Evolutionary conservation across 2,888 invertebrate genomes (phyloP), one percentile per base, ranked within the genome.

Genomic region (Argyra leucocephala): DNA sequence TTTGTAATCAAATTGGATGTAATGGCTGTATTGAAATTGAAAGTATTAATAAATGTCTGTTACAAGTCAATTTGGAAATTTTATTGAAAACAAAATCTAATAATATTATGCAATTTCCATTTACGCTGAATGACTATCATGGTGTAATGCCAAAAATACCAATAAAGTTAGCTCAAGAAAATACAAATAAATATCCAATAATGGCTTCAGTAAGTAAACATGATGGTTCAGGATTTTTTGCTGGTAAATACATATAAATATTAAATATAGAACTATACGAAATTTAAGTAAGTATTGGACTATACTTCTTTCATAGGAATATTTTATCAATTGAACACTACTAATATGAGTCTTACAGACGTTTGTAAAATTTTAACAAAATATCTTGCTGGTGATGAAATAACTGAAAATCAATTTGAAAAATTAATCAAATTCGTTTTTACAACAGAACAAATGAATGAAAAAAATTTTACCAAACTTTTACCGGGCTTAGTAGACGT

Each of bases 401-500:
- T 57, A 22, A 57, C 22, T 22, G 57, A 57, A 57, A 57, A 57
- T 57, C 6, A 57, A 12, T 22, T 60, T 18, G 15, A 57, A 21
- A 57, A 21, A 22, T 69, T 82, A 22, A 74, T 75, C 61, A 75
- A 78, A 15, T 72, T 78, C 65, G 78, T 81, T 63, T 80, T 81
- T 57, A 74, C 75, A 21, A 69, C 72, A 7, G 71, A 78, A 4
- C 69, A 78, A 0, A 67, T 80, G 5, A 74, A 78, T 23, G 73
- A 78, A 22, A 12, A 76, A 77, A 74, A 80, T 68, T 83, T 82
- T 69, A 76, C 71, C 22, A 72, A 72, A 5, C 79, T 83, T 66
- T 71, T 79, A 64, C 79, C 82, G 5, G 80, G 81, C 2, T 76
- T 83, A 61, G 78, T 81, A 64, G 83, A 83, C 76, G 83, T 83